phyloP scores from a whole-genome alignment of 2,888 invertebrate species.

The Melitaea athalia region DNA sequence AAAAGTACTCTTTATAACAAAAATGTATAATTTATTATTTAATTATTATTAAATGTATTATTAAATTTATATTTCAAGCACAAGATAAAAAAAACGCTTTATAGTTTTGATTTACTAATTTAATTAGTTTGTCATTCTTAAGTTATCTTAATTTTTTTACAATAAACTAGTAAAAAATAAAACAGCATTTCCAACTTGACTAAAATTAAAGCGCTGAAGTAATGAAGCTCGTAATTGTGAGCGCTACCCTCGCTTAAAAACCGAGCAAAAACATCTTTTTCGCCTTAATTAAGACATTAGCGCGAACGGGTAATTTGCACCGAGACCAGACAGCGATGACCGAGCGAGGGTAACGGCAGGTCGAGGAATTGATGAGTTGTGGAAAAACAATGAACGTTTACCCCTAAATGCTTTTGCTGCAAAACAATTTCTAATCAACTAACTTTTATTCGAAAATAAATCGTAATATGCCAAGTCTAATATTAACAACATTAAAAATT shows the following conservation, averaged over 20 bases:
- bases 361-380: conserved; percentile 2
- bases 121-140: background rate
- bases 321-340: conserved; percentile 16
- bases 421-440: background rate
- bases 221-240: conserved; percentile 5
- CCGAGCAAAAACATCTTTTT: conserved; percentile 16
- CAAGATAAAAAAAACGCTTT: too few relatives aligned
- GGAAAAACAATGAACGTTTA: background rate
- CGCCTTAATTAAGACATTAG: conserved; percentile 23
- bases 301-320: conserved; percentile 18
- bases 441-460: too few relatives aligned
- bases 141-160: too few relatives aligned
- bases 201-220: background rate
- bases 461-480: too few relatives aligned
- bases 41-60: too few relatives aligned
- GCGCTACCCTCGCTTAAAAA: conserved; percentile 9
- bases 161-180: background rate
- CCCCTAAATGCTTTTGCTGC: background rate
- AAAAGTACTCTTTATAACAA: too few relatives aligned
- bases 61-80: too few relatives aligned
- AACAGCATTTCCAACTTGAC: background rate
- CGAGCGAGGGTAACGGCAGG: conserved; percentile 2
- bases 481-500: too few relatives aligned
- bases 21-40: too few relatives aligned
- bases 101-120: background rate